These are phyloP conservation scores for Albula glossodonta DNA, from an alignment of 2,113 vertebrate genomes.

Conservation along the genomic window DNA sequence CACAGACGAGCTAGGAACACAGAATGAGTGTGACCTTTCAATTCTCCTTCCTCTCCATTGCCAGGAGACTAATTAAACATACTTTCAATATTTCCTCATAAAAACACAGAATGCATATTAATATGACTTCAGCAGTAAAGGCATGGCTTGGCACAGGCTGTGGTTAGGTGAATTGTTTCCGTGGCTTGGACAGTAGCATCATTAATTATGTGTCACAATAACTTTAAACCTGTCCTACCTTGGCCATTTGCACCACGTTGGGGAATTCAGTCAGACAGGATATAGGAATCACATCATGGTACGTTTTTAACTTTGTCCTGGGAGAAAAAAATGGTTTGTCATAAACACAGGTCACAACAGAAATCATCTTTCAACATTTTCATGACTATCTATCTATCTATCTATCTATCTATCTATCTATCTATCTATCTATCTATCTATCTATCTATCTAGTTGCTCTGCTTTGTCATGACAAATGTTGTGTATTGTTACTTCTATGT, in stretches of 20 bases:
- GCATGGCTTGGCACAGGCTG: conserved; percentile 14
- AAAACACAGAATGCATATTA: neutral
- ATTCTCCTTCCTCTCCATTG: neutral
- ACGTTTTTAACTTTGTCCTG: conserved; percentile 88
- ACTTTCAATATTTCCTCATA: neutral
- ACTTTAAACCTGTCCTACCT: conserved; percentile 67
- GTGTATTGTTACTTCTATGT: too few relatives aligned
- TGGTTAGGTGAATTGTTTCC: too few relatives aligned
- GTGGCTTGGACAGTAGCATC: neutral
- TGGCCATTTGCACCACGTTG: conserved; percentile 94
- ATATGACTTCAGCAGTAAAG: neutral
- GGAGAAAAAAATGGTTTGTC: conserved; percentile 3
- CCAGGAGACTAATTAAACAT: neutral
- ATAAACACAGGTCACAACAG: neutral
- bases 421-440: too few relatives aligned
- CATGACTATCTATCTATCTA: too few relatives aligned
- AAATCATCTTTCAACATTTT: neutral
- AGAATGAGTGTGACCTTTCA: neutral
- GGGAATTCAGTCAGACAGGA: conserved; percentile 91
- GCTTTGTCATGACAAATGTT: too few relatives aligned
- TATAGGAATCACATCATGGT: conserved; percentile 92
- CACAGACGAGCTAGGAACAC: conserved; percentile 76
- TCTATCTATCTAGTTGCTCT: too few relatives aligned
- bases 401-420: too few relatives aligned
- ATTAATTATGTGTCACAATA: neutral